These are phyloP conservation scores for Microctenopoma stevenorrisi DNA, from an alignment of 2,797 vertebrate species.

Conservation along the genomic window DNA sequence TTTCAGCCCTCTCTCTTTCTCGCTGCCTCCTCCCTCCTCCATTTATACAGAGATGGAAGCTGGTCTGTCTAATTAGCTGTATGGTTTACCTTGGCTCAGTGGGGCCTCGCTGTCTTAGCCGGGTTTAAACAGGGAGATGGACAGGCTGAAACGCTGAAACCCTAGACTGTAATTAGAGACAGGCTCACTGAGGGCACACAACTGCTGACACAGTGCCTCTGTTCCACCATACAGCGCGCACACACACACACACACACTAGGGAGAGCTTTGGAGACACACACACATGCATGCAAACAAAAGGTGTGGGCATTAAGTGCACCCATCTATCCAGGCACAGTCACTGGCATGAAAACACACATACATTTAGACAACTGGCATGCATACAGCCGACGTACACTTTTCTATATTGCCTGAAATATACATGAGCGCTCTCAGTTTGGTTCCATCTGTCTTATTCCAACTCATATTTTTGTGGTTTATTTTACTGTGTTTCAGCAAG, in stretches of 20 bases:
- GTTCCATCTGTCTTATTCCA: slow-evolving; percentile 57
- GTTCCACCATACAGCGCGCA: slow-evolving; percentile 55
- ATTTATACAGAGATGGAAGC: slow-evolving; percentile 77
- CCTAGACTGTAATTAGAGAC: slow-evolving; percentile 84
- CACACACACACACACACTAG: slow-evolving; percentile 12
- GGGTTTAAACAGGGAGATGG: slow-evolving; percentile 84
- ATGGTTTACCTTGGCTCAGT: slow-evolving; percentile 84
- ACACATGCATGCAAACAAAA: slow-evolving; percentile 69
- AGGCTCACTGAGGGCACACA: slow-evolving; percentile 81
- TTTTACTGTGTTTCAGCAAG: slow-evolving; percentile 65
- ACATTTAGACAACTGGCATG: slow-evolving; percentile 40
- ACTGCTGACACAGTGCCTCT: slow-evolving; percentile 81
- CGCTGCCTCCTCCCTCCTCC: slow-evolving; percentile 38
- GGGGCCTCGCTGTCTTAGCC: slow-evolving; percentile 79
- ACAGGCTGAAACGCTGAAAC: slow-evolving; percentile 81
- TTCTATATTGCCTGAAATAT: slow-evolving; percentile 55
- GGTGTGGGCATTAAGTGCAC: slow-evolving; percentile 65
- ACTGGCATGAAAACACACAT: slow-evolving; percentile 46
- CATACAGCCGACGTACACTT: slow-evolving; percentile 34
- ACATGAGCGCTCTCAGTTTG: slow-evolving; percentile 51
- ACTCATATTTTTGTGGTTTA: slow-evolving; percentile 66
- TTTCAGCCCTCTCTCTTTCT: slow-evolving; percentile 20
- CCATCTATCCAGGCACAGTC: slow-evolving; percentile 48
- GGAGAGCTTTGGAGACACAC: slow-evolving; percentile 37
- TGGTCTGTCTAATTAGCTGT: slow-evolving; percentile 83